Percentiles rank a stretch among this genome's conserved stretches.
Evolutionary conservation across 2,888 invertebrate genomes (phyloP).

Genomic region (Meta bourneti): DNA sequence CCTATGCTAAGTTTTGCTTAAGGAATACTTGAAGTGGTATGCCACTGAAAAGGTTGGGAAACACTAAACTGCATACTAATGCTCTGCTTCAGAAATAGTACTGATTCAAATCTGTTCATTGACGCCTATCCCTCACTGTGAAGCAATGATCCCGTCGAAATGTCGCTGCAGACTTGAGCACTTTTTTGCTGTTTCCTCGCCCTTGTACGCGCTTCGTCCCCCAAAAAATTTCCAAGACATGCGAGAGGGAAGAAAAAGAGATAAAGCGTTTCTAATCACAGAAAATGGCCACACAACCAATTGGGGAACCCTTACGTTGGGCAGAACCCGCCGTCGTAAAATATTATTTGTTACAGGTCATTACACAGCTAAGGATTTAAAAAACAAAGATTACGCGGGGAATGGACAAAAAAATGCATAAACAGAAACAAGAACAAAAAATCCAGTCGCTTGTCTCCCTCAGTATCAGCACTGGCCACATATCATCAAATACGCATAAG

Average conservation of each 20-base stretch:
- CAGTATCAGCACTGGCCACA: constrained; percentile 43
- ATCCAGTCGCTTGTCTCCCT: background rate
- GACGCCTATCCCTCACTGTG: no score
- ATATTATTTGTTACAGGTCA: constrained; percentile 74
- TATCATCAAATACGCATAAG: constrained; percentile 70
- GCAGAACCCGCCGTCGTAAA: constrained; percentile 20
- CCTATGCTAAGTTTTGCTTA: no score
- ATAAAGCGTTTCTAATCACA: constrained; percentile 29
- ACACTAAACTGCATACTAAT: no score
- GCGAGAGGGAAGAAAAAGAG: background rate
- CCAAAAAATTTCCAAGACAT: background rate
- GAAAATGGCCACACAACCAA: constrained; percentile 47
- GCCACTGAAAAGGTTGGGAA: no score
- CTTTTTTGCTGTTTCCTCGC: no score
- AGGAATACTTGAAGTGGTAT: no score
- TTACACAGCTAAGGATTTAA: constrained; percentile 57
- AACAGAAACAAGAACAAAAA: constrained; percentile 36
- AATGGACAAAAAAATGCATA: constrained; percentile 29
- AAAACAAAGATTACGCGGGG: constrained; percentile 7
- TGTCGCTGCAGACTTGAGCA: no score
- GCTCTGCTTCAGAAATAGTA: no score
- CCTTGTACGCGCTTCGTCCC: background rate
- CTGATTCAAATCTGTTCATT: no score
- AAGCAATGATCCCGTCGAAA: no score
- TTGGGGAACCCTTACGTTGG: constrained; percentile 38